Conservation (phyloP, 2,797 vertebrate genomes). For the Parotocinclus haroldoi region DNA sequence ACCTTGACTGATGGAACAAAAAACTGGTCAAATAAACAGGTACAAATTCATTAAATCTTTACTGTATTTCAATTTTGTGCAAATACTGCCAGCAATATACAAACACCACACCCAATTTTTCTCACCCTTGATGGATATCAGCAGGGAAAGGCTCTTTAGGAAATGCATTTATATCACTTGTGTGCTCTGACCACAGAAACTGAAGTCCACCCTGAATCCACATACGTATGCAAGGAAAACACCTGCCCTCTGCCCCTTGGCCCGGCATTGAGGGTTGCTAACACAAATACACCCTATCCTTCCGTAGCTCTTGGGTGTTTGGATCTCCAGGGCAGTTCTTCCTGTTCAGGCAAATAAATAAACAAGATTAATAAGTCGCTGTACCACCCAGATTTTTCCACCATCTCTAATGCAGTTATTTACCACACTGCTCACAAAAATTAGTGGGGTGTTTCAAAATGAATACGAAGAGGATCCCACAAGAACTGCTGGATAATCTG, state of each 20-base stretch:
- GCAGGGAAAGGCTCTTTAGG: conserved; percentile 25
- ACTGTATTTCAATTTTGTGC: too few species aligned
- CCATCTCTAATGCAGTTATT: too few species aligned
- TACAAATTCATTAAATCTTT: too few species aligned
- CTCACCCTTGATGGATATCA: neutral
- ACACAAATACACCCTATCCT: conserved; percentile 52
- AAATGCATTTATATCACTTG: conserved; percentile 7
- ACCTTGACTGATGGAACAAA: too few species aligned
- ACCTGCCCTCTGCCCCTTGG: conserved; percentile 52
- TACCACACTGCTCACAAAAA: too few species aligned
- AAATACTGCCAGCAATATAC: too few species aligned
- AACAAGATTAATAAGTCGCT: conserved; percentile 20
- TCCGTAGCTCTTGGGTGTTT: conserved; percentile 46
- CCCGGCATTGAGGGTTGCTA: conserved; percentile 34
- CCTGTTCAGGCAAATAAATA: conserved; percentile 48
- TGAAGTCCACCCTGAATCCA: conserved; percentile 7
- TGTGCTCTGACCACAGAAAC: conserved; percentile 25
- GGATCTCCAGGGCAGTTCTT: conserved; percentile 43
- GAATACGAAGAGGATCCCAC: too few species aligned
- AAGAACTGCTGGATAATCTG: too few species aligned
- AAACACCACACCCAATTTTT: too few species aligned
- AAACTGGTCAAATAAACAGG: too few species aligned
- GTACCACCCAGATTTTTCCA: conserved; percentile 7
- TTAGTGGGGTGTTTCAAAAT: too few species aligned
- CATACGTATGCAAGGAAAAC: conserved; percentile 30